Percentiles rank a stretch among this genome's conserved stretches.
phyloP scores from a whole-genome alignment of 2,797 vertebrate species.

The Sarcophilus harrisii region DNA sequence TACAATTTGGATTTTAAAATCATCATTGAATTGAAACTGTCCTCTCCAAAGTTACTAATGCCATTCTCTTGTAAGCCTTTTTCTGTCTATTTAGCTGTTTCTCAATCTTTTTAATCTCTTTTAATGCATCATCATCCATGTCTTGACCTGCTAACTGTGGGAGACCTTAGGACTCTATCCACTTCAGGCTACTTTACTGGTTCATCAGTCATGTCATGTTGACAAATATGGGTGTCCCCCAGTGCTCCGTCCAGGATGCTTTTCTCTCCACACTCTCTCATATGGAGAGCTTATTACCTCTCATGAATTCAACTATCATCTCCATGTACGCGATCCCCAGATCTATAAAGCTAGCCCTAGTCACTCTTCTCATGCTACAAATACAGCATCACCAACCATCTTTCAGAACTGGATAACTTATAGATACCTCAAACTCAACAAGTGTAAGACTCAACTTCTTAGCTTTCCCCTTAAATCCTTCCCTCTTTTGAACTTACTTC shows the following conservation, averaged over 20 bases:
- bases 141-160: neutral
- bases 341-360: neutral
- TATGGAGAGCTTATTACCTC: neutral
- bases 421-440: neutral
- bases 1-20: neutral
- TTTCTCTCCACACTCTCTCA: neutral
- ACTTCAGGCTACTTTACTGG: neutral
- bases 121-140: neutral
- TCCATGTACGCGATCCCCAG: neutral
- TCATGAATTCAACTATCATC: neutral
- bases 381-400: neutral
- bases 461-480: neutral
- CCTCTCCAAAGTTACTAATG: neutral
- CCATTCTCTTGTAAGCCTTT: neutral
- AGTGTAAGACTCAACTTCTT: neutral
- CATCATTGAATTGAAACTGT: neutral
- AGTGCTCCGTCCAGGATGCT: neutral
- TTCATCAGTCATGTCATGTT: neutral
- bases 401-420: neutral
- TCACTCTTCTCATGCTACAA: neutral
- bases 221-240: neutral
- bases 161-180: neutral
- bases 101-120: neutral
- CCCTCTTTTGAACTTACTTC: neutral
- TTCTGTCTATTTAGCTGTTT: neutral